Conservation (phyloP, 2,888 invertebrate species). For the Drosophila neoperkinsi region DNA sequence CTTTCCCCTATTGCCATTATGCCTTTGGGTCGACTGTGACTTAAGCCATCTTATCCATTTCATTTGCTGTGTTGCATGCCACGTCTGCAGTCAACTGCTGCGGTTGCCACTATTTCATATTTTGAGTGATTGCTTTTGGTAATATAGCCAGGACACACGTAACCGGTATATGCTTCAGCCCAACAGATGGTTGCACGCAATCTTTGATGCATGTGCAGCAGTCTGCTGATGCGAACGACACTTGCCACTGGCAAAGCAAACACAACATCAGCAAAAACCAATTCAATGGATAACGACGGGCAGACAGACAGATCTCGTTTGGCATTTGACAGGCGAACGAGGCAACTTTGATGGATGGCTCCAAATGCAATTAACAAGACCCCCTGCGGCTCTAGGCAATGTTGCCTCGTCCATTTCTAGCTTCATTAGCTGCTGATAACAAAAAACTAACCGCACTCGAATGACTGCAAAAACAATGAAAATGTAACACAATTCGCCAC, state of each 20-base stretch:
- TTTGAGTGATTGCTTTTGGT: slow-evolving; percentile 79
- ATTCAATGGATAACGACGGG: slow-evolving; percentile 5
- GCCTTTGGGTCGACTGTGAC: slow-evolving; percentile 20
- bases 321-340: slow-evolving; percentile 36
- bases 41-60: slow-evolving; percentile 55
- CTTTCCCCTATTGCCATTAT: neutral
- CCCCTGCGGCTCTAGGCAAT: slow-evolving; percentile 10
- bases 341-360: slow-evolving; percentile 57
- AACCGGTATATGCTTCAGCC: slow-evolving; percentile 16
- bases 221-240: slow-evolving; percentile 26
- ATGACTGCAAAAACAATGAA: slow-evolving; percentile 21
- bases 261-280: slow-evolving; percentile 1
- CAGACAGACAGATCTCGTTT: slow-evolving; percentile 24
- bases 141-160: slow-evolving; percentile 62
- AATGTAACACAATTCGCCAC: slow-evolving; percentile 13
- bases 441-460: slow-evolving; percentile 15
- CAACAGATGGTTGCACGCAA: slow-evolving; percentile 38
- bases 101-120: slow-evolving; percentile 72
- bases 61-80: slow-evolving; percentile 31
- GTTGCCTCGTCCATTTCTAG: slow-evolving; percentile 54
- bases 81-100: slow-evolving; percentile 62
- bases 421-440: slow-evolving; percentile 66
- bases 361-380: slow-evolving; percentile 65
- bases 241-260: slow-evolving; percentile 2
- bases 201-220: slow-evolving; percentile 42